These are phyloP conservation scores for Gallinago nigripennis DNA, from an alignment of 2,797 vertebrate genomes.

Conservation along the genomic window DNA sequence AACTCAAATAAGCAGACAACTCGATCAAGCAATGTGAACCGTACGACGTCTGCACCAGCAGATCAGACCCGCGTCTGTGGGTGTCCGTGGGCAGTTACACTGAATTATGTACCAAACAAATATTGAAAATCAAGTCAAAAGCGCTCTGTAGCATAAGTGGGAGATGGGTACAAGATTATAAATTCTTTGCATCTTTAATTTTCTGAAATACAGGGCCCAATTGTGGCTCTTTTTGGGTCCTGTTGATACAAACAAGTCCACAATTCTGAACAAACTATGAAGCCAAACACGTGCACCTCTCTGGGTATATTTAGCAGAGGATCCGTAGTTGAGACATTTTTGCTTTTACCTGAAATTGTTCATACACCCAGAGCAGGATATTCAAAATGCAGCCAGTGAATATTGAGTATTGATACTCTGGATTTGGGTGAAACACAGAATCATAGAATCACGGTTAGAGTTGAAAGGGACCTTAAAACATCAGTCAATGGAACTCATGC, in stretches of 20 bases:
- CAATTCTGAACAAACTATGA: background rate
- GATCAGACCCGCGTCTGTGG: background rate
- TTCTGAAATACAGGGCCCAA: fast-evolving
- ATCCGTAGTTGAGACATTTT: background rate
- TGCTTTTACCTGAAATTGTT: background rate
- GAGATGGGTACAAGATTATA: background rate
- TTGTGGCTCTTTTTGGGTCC: background rate
- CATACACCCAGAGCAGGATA: background rate
- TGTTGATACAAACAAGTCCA: background rate
- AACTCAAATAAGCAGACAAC: background rate
- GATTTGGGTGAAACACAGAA: background rate
- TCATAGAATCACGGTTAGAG: too few species aligned
- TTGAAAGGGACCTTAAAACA: too few species aligned
- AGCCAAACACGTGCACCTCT: background rate
- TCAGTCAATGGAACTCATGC: background rate
- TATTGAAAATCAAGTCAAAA: background rate
- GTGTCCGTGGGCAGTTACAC: background rate
- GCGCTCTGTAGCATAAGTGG: background rate
- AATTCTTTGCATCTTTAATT: background rate
- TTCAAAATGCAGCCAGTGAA: background rate
- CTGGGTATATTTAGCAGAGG: background rate
- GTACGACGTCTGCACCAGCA: background rate
- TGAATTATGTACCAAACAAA: background rate
- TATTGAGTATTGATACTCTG: background rate
- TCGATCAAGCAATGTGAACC: background rate